These are phyloP conservation scores for Poeciliopsis retropinna DNA, from an alignment of 2,113 vertebrate species.

Conservation along the genomic window DNA sequence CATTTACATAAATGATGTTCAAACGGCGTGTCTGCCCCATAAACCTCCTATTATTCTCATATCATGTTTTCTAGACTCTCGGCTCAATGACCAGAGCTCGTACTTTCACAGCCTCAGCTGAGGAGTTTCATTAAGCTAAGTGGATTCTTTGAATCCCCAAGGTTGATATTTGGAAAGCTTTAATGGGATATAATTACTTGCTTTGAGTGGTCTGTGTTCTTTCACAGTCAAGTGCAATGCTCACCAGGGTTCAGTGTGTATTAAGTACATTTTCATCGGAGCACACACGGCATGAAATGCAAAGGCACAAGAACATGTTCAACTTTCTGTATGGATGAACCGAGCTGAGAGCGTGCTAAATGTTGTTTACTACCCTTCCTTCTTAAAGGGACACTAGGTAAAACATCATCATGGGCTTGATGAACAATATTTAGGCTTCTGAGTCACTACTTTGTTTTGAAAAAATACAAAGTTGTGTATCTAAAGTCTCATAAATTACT, in stretches of 20 bases:
- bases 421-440: neutral
- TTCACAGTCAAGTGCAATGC: constrained; percentile 16
- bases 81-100: constrained; percentile 38
- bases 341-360: neutral
- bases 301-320: neutral
- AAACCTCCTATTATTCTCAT: constrained; percentile 63
- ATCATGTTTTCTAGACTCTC: constrained; percentile 47
- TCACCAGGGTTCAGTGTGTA: constrained; percentile 6
- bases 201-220: constrained; percentile 43
- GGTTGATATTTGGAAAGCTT: constrained; percentile 62
- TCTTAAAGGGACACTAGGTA: neutral
- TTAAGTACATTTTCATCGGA: constrained; percentile 5
- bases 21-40: constrained; percentile 56
- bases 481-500: neutral
- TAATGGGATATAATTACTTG: constrained; percentile 54
- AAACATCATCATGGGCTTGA: neutral
- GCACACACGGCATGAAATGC: neutral
- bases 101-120: constrained; percentile 33
- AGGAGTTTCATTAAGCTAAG: constrained; percentile 71
- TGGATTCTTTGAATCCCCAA: constrained; percentile 63
- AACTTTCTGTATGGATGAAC: neutral
- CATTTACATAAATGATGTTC: constrained; percentile 69
- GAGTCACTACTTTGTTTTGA: neutral
- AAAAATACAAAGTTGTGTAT: neutral
- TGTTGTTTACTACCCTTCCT: neutral